Evolutionary conservation across 2,888 invertebrate genomes (phyloP).

Genomic region (Perdita meconis): DNA sequence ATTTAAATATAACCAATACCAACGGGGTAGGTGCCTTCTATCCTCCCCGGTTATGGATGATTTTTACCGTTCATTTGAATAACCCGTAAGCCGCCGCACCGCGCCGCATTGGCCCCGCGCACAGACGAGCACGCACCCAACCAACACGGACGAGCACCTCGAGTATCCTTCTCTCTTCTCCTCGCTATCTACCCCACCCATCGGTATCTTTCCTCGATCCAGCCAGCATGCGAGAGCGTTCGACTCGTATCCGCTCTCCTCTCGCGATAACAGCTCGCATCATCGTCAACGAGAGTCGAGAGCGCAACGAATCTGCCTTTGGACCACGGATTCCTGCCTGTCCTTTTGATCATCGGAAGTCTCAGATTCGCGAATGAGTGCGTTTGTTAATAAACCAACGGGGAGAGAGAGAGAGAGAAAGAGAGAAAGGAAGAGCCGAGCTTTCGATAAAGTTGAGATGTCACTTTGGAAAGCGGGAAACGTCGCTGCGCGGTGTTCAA

Average conservation of each 20-base stretch:
- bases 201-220: neutral
- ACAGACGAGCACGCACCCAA: conserved; percentile 50
- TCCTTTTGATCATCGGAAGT: no score
- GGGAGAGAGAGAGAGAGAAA: no score
- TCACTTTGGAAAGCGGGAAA: no score
- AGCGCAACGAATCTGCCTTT: neutral
- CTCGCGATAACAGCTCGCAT: conserved; percentile 2
- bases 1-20: conserved; percentile 81
- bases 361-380: no score
- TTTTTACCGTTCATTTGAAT: conserved; percentile 83
- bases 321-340: no score
- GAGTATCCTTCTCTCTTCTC: conserved; percentile 40
- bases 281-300: neutral
- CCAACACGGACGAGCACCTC: conserved; percentile 28
- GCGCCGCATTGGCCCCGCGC: conserved; percentile 57
- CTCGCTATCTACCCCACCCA: neutral
- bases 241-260: neutral
- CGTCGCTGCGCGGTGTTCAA: no score
- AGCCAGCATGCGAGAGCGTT: neutral
- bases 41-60: conserved; percentile 76
- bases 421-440: no score
- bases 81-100: conserved; percentile 74
- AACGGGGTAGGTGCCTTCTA: conserved; percentile 64
- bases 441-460: no score
- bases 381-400: no score